phyloP scores from a whole-genome alignment of 2,113 vertebrate species.

The Prunella fulvescens region DNA sequence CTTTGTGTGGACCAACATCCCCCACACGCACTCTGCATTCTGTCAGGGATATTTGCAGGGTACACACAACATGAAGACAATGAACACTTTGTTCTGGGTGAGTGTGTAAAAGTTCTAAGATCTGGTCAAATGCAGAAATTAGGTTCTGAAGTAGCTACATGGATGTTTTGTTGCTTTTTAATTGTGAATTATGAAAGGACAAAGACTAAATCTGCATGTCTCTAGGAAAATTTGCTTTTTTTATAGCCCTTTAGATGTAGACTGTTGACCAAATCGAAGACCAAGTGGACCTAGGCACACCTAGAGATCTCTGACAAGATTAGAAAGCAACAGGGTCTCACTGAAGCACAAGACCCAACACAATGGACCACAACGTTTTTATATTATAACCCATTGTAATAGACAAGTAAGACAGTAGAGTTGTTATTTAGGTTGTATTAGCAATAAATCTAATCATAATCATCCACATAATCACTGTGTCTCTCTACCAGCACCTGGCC shows the following conservation, averaged over 20 bases:
- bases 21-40: not conserved
- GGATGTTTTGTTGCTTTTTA: not conserved
- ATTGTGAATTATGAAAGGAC: not conserved
- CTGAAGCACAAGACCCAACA: not conserved
- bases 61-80: not conserved
- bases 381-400: not conserved
- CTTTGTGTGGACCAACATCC: not conserved
- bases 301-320: not conserved
- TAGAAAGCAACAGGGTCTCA: not conserved
- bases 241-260: not conserved
- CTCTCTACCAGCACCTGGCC: not conserved
- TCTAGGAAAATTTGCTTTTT: not conserved
- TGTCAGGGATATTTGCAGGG: not conserved
- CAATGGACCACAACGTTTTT: not conserved
- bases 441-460: not conserved
- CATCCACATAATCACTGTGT: not conserved
- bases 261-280: not conserved
- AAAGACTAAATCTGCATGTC: not conserved
- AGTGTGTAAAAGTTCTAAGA: not conserved
- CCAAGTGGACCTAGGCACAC: not conserved
- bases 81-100: not conserved
- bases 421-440: not conserved
- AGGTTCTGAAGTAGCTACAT: not conserved
- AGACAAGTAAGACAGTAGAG: not conserved
- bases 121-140: not conserved